Percentiles rank a stretch among this genome's conserved stretches.
Conservation (phyloP, 2,113 vertebrate genomes). For the Ammospiza nelsoni region DNA sequence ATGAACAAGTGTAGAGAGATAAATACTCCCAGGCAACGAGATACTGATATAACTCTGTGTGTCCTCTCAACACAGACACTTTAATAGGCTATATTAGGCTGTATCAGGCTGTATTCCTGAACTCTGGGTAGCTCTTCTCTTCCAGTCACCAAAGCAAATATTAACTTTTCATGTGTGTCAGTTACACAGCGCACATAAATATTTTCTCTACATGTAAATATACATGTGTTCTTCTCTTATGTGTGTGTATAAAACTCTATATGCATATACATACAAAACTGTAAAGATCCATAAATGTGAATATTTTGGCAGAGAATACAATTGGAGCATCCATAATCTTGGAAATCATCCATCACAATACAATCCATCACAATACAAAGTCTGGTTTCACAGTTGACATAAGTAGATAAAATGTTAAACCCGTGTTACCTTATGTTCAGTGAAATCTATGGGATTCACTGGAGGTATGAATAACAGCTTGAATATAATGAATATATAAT, state of each 20-base stretch:
- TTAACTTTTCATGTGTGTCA: neutral
- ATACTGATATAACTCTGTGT: neutral
- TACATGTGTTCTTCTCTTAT: neutral
- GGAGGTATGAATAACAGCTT: neutral
- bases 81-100: neutral
- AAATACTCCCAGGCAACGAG: neutral
- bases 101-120: neutral
- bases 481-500: neutral
- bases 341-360: neutral
- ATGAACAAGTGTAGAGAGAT: neutral
- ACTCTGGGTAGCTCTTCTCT: neutral
- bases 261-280: neutral
- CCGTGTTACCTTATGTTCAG: neutral
- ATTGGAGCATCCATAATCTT: neutral
- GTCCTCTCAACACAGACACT: neutral
- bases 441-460: neutral
- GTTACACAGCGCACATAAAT: neutral
- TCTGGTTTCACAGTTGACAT: neutral
- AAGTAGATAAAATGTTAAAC: neutral
- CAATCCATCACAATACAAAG: neutral
- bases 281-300: neutral
- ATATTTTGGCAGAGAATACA: neutral
- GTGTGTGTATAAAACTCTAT: neutral
- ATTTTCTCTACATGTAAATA: neutral
- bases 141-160: neutral